These are phyloP conservation scores for Polyploca ridens DNA, from an alignment of 2,888 invertebrate genomes.

Conservation along the genomic window DNA sequence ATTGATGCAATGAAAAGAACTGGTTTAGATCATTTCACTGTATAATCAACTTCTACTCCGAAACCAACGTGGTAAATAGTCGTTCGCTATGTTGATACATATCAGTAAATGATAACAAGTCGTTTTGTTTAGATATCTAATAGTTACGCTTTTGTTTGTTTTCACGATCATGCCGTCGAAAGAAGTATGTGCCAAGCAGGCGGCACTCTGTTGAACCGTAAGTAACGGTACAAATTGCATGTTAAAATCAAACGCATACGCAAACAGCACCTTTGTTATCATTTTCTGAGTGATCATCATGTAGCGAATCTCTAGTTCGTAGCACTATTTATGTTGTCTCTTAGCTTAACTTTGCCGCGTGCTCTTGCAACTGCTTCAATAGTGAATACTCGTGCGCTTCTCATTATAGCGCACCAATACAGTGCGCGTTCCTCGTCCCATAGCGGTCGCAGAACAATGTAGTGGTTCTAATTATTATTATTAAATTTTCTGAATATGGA, in stretches of 20 bases:
- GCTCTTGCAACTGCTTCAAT: background rate
- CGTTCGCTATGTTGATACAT: slow-evolving; percentile 25
- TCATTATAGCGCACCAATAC: background rate
- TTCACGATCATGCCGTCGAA: slow-evolving; percentile 58
- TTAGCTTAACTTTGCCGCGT: background rate
- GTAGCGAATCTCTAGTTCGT: slow-evolving; percentile 19
- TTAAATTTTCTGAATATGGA: background rate
- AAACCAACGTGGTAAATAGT: background rate
- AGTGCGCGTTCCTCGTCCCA: background rate
- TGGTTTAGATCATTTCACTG: background rate
- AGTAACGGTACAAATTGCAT: slow-evolving; percentile 67
- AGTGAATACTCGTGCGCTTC: background rate
- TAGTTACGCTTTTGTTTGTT: slow-evolving; percentile 59
- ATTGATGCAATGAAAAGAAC: too few species aligned
- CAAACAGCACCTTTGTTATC: slow-evolving; percentile 65
- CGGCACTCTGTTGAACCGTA: slow-evolving; percentile 67
- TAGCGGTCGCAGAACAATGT: background rate
- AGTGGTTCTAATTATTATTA: background rate
- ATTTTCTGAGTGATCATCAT: slow-evolving; percentile 66
- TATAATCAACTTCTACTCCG: background rate
- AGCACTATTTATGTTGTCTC: slow-evolving; percentile 19
- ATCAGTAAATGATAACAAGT: slow-evolving; percentile 71
- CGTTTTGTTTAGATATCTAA: slow-evolving; percentile 33
- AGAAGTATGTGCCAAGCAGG: slow-evolving; percentile 69
- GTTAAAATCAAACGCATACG: slow-evolving; percentile 42